Evolutionary conservation across 1,140 invertebrate species (phyloP), one percentile per base, ranked within the genome.

Genomic region (Eumaeus atala): DNA sequence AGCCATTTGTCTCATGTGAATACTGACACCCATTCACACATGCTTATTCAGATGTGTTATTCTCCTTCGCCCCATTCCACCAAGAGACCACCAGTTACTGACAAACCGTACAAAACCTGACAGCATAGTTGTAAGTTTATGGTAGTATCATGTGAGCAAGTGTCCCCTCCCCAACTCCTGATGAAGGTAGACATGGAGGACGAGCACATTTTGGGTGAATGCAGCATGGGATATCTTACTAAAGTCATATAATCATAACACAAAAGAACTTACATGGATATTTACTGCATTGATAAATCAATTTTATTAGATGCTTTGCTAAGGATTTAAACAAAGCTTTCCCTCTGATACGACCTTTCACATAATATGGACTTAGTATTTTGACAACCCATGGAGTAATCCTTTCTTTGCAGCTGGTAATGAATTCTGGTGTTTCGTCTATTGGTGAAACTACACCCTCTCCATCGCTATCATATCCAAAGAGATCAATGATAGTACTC

Each of bases 381-480:
- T 77, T 76, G 0, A 81, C 72, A 33, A 87, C 70, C 77, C 79
- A 86, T 9, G 84, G 84, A 7, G 84, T 75, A 49, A 86, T 86
- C n/a, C 87, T 69, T 51, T 85, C 79, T 56, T 84, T 83, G 55
- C 87, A 88, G 61, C 87, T 87, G 6, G 69, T 58, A 9, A 81
- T 38, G 70, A 88, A 87, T 3, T 81, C 75, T 38, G 67, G 51
- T 8, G 70, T 81, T 55, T 80, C 84, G 37, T 86, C 77, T 34
- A 87, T 54, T 5, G 87, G 87, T 14, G 87, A 88, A 38, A 87
- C 62, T 7, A 87, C 62, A 48, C 62, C 69, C 64, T 88, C 85
- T 58, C 86, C 85, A 66, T 87, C 84, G 71, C 76, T 79, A 42
- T 87, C 83, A 35, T 73, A 68, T 11, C 85, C 85, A 73, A 88